A percentile compares a stretch with the other conserved stretches of the same genome.
Conservation (phyloP, 2,888 invertebrate genomes). For the Ligdia adustata region DNA sequence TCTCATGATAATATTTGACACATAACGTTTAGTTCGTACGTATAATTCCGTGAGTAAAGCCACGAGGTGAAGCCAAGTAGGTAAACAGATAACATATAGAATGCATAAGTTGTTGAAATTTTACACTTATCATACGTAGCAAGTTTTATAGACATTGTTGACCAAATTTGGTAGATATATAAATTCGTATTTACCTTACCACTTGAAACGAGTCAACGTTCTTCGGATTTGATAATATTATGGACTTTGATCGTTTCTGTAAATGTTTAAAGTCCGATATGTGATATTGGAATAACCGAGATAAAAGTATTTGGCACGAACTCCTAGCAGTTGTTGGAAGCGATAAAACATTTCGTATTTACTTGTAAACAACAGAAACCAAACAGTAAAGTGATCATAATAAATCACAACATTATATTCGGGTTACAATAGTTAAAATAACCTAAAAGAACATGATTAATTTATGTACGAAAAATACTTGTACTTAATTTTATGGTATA, state of each 20-base stretch:
- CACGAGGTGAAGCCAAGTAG: too few relatives aligned
- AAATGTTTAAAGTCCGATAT: conserved; percentile 39
- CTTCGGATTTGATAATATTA: too few relatives aligned
- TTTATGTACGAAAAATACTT: too few relatives aligned
- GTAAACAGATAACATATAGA: too few relatives aligned
- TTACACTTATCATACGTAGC: too few relatives aligned
- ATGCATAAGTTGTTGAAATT: too few relatives aligned
- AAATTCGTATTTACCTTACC: neutral
- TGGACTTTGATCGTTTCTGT: conserved; percentile 30
- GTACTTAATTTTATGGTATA: too few relatives aligned
- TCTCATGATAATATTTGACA: too few relatives aligned
- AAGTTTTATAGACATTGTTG: neutral
- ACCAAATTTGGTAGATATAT: conserved; percentile 1
- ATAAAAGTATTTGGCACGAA: conserved; percentile 53
- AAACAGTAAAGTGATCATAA: neutral
- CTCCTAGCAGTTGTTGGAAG: conserved; percentile 7
- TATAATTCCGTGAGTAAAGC: too few relatives aligned
- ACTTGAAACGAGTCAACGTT: conserved; percentile 3
- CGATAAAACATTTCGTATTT: conserved; percentile 7
- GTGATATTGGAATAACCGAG: conserved; percentile 49
- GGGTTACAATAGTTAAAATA: too few relatives aligned
- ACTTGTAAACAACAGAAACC: conserved; percentile 3
- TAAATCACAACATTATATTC: neutral
- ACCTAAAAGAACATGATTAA: too few relatives aligned
- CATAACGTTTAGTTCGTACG: too few relatives aligned